Conservation (phyloP, 2,113 vertebrate species). For the Mus pahari region DNA sequence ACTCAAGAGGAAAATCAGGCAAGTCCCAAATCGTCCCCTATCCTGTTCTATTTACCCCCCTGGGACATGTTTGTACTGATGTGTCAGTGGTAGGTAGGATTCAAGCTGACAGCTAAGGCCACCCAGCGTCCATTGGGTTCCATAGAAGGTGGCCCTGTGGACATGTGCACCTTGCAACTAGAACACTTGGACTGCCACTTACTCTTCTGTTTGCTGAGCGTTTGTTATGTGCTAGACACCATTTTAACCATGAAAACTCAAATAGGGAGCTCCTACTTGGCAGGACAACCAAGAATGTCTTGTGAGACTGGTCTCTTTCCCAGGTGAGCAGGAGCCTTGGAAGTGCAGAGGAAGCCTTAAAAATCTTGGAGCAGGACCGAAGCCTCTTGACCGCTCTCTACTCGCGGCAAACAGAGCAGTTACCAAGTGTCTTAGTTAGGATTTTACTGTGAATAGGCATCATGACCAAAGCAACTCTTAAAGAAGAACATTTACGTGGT, state of each 20-base stretch:
- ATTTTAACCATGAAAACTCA: not conserved
- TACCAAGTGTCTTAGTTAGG: not conserved
- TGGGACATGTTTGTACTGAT: not conserved
- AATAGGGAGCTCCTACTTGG: not conserved
- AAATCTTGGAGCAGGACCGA: not conserved
- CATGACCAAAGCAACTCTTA: too few species aligned
- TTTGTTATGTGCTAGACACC: conserved; percentile 16
- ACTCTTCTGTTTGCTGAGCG: conserved; percentile 29
- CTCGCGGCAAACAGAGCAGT: conserved; percentile 16
- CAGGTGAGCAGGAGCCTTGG: conserved; percentile 23
- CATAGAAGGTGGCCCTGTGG: not conserved
- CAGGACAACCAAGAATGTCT: not conserved
- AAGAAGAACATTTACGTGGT: too few species aligned
- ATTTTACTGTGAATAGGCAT: too few species aligned
- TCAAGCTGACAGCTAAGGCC: not conserved
- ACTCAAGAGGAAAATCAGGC: conserved; percentile 1
- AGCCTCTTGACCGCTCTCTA: not conserved
- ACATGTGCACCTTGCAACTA: not conserved
- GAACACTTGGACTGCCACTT: not conserved
- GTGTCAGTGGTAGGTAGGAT: not conserved
- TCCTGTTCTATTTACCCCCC: not conserved
- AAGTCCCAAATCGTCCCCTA: not conserved
- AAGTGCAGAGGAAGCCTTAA: not conserved
- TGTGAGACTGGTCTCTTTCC: not conserved
- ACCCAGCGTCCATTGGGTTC: not conserved